Evolutionary conservation across 2,113 vertebrate genomes (phyloP), one percentile per base, ranked within the genome.

Genomic region (Stegastes partitus): DNA sequence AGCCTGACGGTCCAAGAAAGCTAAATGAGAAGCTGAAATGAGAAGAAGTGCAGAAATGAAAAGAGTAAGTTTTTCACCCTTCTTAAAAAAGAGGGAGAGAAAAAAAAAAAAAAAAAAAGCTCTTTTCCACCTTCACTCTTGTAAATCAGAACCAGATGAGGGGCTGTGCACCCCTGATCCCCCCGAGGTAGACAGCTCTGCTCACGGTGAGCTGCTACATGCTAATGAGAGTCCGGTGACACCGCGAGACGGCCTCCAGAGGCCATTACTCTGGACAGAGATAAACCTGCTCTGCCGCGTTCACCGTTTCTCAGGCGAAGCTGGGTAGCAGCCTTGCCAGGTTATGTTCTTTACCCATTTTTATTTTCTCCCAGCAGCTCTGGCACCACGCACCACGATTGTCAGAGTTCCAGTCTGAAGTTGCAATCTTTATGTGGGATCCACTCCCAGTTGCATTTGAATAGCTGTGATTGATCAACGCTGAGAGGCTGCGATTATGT

Each of bases 101-200:
- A 18, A 39, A 93, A 92, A 92, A 61, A 57, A 39, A 80, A 7
- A 18, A 39, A 93, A 92, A 92, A 61, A 57, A 39, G 79, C 55
- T 37, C 23, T 64, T 89, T 83, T 91, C 66, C 82, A 84, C 83
- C 81, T 84, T 81, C 93, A 87, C 93, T 93, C 77, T 83, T 45
- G 50, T 87, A 96, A 97, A 97, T 95, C 89, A 89, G 89, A 96
- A 95, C 94, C 95, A 97, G 95, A 96, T 97, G 95, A 95, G 92
- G 90, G 87, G 77, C 68, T 72, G 1, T 75, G 75, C 56, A 79
- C 75, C 66, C 71, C 81, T 61, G 68, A 68, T 84, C 74, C 85
- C 85, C 88, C 72, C 10, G 70, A 88, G 85, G 89, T 84, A 71
- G 71, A 67, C 49, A 45, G 62, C 83, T 81, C 77, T 55, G 50